Evolutionary conservation across 2,113 vertebrate species (phyloP).

Genomic region (Sitta europaea): DNA sequence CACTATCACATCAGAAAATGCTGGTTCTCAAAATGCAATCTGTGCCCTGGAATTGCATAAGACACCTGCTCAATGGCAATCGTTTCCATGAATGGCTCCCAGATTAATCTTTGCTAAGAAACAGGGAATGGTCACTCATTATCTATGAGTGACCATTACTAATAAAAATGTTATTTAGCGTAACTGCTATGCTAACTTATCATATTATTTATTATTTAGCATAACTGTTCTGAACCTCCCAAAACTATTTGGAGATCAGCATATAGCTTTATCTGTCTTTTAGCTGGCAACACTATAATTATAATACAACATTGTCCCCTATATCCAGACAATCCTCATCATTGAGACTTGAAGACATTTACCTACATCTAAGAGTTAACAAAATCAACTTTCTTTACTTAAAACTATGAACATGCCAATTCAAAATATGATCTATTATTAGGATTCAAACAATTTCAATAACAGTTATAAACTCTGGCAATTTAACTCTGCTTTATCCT

Average conservation of each 20-base stretch:
- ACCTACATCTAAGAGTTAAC: background rate
- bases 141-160: background rate
- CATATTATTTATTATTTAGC: background rate
- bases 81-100: background rate
- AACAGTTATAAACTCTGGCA: background rate
- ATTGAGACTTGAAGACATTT: background rate
- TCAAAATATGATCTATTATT: background rate
- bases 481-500: background rate
- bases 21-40: background rate
- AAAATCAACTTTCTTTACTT: background rate
- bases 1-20: background rate
- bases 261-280: background rate
- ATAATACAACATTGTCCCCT: rapidly evolving
- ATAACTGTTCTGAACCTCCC: background rate
- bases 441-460: background rate
- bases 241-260: background rate
- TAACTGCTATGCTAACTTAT: background rate
- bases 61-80: background rate
- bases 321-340: background rate
- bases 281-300: background rate
- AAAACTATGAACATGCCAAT: background rate
- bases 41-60: background rate
- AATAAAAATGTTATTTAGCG: background rate
- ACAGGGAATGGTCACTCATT: background rate
- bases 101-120: background rate